phyloP scores from a whole-genome alignment of 2,888 invertebrate species.

The Steinernema carpocapsae region DNA sequence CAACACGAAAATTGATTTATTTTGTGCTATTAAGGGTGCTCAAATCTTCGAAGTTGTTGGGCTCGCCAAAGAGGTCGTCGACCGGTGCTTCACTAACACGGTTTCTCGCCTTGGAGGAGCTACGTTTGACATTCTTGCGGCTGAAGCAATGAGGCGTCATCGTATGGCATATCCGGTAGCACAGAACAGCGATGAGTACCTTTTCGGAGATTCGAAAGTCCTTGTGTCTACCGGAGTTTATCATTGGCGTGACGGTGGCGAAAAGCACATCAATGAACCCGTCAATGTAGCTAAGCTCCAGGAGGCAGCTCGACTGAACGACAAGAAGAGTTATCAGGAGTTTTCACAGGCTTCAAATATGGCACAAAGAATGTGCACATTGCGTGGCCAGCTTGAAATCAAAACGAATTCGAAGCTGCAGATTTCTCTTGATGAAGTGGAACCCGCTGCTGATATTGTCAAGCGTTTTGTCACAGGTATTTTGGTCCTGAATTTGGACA shows the following conservation, averaged over 20 bases:
- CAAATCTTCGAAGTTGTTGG: constrained; percentile 99
- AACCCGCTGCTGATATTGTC: constrained; percentile 90
- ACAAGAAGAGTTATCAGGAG: constrained; percentile 81
- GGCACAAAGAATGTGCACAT: constrained; percentile 79
- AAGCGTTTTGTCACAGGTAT: constrained; percentile 86
- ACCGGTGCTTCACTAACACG: constrained; percentile 82
- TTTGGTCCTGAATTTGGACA: constrained; percentile 3
- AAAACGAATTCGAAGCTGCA: constrained; percentile 79
- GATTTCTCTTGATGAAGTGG: constrained; percentile 85
- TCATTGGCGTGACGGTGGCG: constrained; percentile 89
- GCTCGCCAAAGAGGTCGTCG: constrained; percentile 86
- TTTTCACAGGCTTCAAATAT: constrained; percentile 85
- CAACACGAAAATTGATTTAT: constrained; percentile 24
- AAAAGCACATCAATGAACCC: constrained; percentile 97
- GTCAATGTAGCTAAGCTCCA: constrained; percentile 80
- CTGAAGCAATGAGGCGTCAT: constrained; percentile 65
- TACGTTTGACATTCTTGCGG: constrained; percentile 80
- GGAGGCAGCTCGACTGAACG: constrained; percentile 83
- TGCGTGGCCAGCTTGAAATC: constrained; percentile 87
- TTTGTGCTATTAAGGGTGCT: constrained; percentile 76
- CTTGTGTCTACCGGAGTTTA: constrained; percentile 88
- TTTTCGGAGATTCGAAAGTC: constrained; percentile 69
- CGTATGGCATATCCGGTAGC: constrained; percentile 62
- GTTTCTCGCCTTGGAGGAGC: constrained; percentile 84
- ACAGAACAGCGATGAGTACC: constrained; percentile 49